phyloP scores from a whole-genome alignment of 2,888 invertebrate genomes.

The Zygothrica quintamaculata region DNA sequence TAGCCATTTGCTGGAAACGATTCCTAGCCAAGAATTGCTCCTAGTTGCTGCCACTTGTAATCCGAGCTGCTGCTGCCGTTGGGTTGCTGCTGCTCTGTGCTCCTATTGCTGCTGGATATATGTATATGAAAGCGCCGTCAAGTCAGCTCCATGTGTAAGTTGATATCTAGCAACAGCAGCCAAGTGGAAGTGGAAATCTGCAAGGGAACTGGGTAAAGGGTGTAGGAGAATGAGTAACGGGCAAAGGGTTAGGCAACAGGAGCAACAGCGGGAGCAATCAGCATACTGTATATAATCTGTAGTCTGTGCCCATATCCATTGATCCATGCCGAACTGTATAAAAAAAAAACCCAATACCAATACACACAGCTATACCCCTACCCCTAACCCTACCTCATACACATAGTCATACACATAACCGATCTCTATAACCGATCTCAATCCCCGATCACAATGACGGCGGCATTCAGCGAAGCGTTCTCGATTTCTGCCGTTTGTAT shows the following conservation, averaged over 20 bases:
- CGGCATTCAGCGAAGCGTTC: constrained; percentile 75
- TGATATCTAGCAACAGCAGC: constrained; percentile 59
- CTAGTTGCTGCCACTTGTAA: constrained; percentile 38
- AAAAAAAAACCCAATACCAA: too few species aligned
- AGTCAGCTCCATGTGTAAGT: constrained; percentile 50
- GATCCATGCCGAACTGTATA: constrained; percentile 75
- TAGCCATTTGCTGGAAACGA: constrained; percentile 48
- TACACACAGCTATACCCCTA: too few species aligned
- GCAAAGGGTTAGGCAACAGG: constrained; percentile 55
- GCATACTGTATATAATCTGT: not conserved
- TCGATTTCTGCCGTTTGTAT: constrained; percentile 75
- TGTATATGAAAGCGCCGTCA: constrained; percentile 47
- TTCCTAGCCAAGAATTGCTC: constrained; percentile 2
- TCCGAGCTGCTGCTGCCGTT: constrained; percentile 51
- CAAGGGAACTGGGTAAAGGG: constrained; percentile 25
- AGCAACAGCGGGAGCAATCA: constrained; percentile 39
- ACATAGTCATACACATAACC: too few species aligned
- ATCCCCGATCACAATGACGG: constrained; percentile 24
- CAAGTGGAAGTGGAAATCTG: constrained; percentile 54
- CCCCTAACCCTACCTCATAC: too few species aligned
- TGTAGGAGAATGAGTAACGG: too few species aligned
- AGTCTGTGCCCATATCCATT: constrained; percentile 67
- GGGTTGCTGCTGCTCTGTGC: constrained; percentile 29
- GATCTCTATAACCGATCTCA: not conserved
- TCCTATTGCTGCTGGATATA: constrained; percentile 30